Conservation (phyloP, 2,888 invertebrate species). For the Idaea dimidiata region DNA sequence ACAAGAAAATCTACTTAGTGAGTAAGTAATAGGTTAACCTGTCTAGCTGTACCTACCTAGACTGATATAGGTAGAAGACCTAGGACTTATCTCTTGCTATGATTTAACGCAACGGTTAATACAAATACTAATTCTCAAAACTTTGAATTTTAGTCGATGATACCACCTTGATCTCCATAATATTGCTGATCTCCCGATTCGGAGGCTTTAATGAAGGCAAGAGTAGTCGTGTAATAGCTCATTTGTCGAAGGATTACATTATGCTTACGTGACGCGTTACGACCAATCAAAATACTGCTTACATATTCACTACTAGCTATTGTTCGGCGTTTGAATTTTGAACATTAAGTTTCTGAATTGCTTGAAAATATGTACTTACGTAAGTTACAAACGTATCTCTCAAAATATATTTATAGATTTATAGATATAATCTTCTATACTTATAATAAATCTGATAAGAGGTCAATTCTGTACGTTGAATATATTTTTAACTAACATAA, state of each 20-base stretch:
- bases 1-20: too few relatives aligned
- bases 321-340: not conserved
- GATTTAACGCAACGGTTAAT: too few relatives aligned
- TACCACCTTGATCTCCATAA: not conserved
- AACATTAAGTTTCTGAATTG: not conserved
- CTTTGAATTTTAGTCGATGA: not conserved
- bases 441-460: too few relatives aligned
- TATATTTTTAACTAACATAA: too few relatives aligned
- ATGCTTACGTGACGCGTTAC: not conserved
- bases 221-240: not conserved
- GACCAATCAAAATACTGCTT: conserved; percentile 1
- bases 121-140: too few relatives aligned
- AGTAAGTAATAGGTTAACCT: too few relatives aligned
- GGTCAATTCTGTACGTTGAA: too few relatives aligned
- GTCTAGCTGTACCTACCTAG: too few relatives aligned
- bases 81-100: too few relatives aligned
- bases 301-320: not conserved
- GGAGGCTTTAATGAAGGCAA: not conserved
- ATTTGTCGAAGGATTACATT: not conserved
- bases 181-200: not conserved
- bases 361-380: not conserved
- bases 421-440: too few relatives aligned
- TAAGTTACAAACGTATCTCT: not conserved
- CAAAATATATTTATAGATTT: too few relatives aligned
- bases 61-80: too few relatives aligned